Percentiles rank a stretch among this genome's conserved stretches.
phyloP scores from a whole-genome alignment of 35 echinoderm and acorn worm genomes.

The Heliocidaris erythrogramma region DNA sequence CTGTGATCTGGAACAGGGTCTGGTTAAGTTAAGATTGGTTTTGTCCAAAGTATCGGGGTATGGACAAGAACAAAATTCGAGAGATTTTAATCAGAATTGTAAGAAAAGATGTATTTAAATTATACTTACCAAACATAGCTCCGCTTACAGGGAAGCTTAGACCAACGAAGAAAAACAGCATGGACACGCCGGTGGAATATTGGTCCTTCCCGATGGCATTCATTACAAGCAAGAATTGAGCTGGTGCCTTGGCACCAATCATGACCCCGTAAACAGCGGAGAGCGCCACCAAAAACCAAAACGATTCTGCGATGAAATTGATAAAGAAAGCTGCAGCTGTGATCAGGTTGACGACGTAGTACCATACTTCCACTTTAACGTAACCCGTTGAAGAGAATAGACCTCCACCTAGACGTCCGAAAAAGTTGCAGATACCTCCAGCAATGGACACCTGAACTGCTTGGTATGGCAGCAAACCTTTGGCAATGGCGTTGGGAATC shows the following conservation, averaged over 20 bases:
- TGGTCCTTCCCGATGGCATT: not conserved
- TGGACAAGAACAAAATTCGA: no score
- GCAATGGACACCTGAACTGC: not conserved
- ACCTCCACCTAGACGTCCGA: not conserved
- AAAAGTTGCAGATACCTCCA: not conserved
- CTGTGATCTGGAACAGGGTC: no score
- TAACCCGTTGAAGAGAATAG: not conserved
- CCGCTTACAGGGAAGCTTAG: not conserved
- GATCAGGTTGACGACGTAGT: not conserved
- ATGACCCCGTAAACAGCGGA: not conserved
- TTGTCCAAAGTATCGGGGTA: no score
- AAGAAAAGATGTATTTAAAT: no score
- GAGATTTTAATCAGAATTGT: no score
- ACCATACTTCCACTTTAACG: not conserved
- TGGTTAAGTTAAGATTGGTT: no score
- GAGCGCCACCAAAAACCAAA: not conserved
- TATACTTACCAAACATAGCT: not conserved
- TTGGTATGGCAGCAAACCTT: not conserved
- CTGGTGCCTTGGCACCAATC: not conserved
- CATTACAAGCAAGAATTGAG: not conserved
- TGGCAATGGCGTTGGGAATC: not conserved
- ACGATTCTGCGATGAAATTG: not conserved
- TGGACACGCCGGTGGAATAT: not conserved
- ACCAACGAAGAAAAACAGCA: not conserved
- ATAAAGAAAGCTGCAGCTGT: not conserved